Evolutionary conservation across 2,797 vertebrate genomes (phyloP), one percentile per base, ranked within the genome.

Genomic region (Neosilurus mollespiculum): DNA sequence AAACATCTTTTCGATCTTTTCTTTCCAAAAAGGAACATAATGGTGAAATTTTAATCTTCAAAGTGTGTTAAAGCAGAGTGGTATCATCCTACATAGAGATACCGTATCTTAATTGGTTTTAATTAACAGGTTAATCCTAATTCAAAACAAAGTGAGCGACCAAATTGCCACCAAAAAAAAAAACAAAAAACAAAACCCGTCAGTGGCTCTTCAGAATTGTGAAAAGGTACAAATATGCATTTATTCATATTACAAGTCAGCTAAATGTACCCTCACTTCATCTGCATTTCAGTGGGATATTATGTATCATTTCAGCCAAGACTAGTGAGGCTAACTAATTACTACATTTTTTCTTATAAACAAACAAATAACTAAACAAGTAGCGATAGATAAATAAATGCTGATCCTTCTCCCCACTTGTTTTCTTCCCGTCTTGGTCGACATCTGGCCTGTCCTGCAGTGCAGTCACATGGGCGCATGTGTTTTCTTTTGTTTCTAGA

Each of bases 401-500:
- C 22, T 37, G 14, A 22, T 34, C 51, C 37, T 26, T 75, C 62
- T 79, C 61, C 16, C 15, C 26, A 34, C 34, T 66, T 24, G 6
- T 43, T 61, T 10, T 59, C 20, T 53, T 12, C 56, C 67, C 70
- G 62, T 51, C 24, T 64, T 43, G 43, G 43, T 56, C n/a, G 64
- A 12, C 43, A 54, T 78, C 10, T 85, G 18, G 82, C 54, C 62
- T 69, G 66, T 49, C 77, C 61, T 76, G 81, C 59, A 81, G 67
- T 65, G 30, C n/a, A 59, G 77, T 37, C 78, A 54, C 49, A 16
- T 69, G 66, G 73, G 54, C 78, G 72, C 59, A 59, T 69, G 53
- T 22, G 34, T 78, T 85, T 85, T 24, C 24, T 64, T 67, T 84
- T 75, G 70, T 81, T 84, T 81, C 34, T 66, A 59, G 70, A 75